Base-by-base conservation (phyloP, 92 coral and sea anemone genomes). In the Parazoanthus darwini region DNA sequence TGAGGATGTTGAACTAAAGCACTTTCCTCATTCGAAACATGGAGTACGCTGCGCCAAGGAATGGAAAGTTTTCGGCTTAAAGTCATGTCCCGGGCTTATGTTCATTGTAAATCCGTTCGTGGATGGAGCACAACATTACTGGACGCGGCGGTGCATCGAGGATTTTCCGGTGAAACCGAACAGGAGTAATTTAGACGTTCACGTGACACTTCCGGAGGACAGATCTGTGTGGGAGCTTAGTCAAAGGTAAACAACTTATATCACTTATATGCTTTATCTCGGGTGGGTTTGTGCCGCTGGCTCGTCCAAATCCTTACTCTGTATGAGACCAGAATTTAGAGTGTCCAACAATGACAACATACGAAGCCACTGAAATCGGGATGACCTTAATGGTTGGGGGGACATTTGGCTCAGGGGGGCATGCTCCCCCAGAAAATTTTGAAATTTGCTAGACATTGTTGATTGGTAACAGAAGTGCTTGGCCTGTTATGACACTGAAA, bases 141-240 rank as follows among this genome's bases (percentile, higher is more conserved):
- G 98, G 96, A 92, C 92, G 8, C 92, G 91, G 63, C 96, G 99
- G 26, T 94, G 98, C 58, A 91, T 97, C 77, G 91, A 91, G 80
- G 97, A 97, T 91, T 94, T 95, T 37, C 95, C 99, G 4, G 88
- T 94, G 5, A 97, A 95, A 83, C 98, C 99, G 77, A 97, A 97
- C 59, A 93, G 92, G 25, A 89, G 94, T 23, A 97, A 94, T 80
- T 72, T 97, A 83, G 98, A 96, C 48, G 98, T 93, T 22, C 99
- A 97, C 38, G 81, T 95, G 91, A 85, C 84, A 8, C 86, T 95
- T 5, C 90, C 90, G 36, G 92, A 93, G 6, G 88, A 84, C 29
- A 88, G 87, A 51, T 94, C 97, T 9, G 91, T 97, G 14, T 97
- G 99, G 99, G 94, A 92, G 59, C 86, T 90, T 22, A 92, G 96